Evolutionary conservation across 2,113 vertebrate genomes (phyloP).

Genomic region (Dunckerocampus dactyliophorus): DNA sequence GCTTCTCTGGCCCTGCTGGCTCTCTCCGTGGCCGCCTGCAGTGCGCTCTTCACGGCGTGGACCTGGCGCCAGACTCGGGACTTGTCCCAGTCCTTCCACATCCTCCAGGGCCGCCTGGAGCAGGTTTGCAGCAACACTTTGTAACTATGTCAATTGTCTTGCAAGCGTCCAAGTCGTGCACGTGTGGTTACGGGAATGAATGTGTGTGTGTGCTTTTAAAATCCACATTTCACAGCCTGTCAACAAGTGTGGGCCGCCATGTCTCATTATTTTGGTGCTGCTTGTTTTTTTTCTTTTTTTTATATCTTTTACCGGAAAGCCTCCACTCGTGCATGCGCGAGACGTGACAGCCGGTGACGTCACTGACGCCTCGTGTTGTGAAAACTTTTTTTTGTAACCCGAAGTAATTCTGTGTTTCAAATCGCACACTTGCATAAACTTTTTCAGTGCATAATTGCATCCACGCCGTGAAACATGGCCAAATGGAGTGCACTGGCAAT

Average conservation of each 20-base stretch:
- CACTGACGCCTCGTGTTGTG: no score
- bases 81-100: conserved; percentile 74
- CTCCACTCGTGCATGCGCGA: conserved; percentile 46
- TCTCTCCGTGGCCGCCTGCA: conserved; percentile 73
- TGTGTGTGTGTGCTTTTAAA: conserved; percentile 40
- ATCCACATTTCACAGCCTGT: conserved; percentile 19
- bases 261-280: conserved; percentile 63
- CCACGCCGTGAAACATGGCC: no score
- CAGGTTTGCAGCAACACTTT: conserved; percentile 61
- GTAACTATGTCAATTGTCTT: conserved; percentile 30
- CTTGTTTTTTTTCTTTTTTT: conserved; percentile 16
- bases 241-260: conserved; percentile 33
- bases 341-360: conserved; percentile 25
- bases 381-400: no score
- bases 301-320: conserved; percentile 65
- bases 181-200: conserved; percentile 54
- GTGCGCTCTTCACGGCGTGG: conserved; percentile 76
- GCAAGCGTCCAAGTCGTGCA: conserved; percentile 45
- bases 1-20: conserved; percentile 71
- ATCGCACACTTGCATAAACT: no score
- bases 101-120: conserved; percentile 73
- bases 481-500: no score
- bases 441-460: no score
- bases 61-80: conserved; percentile 76
- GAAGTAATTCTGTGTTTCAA: no score